Evolutionary conservation across 1,140 invertebrate species (phyloP).

Genomic region (Drosophila kepulauana): DNA sequence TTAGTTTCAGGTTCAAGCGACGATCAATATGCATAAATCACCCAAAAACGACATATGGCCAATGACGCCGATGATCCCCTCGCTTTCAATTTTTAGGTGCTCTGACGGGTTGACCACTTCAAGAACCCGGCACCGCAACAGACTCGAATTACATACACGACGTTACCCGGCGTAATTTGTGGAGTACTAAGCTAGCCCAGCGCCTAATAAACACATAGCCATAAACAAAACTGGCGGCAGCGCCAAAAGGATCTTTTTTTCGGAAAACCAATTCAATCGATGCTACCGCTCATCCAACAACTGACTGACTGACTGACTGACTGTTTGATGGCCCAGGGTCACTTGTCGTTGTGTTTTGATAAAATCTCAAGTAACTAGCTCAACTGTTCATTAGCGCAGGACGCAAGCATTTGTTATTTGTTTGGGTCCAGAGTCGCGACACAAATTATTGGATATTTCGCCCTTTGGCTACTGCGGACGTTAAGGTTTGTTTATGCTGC

Average conservation of each 20-base stretch:
- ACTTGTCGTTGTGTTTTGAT: constrained; percentile 69
- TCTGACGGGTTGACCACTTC: constrained; percentile 73
- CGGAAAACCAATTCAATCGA: constrained; percentile 45
- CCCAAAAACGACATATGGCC: constrained; percentile 50
- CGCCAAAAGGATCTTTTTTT: constrained; percentile 62
- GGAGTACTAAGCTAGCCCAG: constrained; percentile 53
- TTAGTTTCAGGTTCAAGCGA: constrained; percentile 27
- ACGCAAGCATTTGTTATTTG: constrained; percentile 50
- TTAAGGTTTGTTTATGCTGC: constrained; percentile 67
- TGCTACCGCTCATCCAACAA: constrained; percentile 56
- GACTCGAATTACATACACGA: constrained; percentile 57
- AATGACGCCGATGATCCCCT: constrained; percentile 34
- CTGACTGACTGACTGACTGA: constrained; percentile 37
- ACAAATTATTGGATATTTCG: constrained; percentile 31
- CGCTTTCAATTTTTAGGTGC: background rate
- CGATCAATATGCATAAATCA: constrained; percentile 59
- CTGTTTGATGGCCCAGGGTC: constrained; percentile 12
- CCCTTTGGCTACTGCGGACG: constrained; percentile 15
- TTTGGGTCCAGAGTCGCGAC: constrained; percentile 65
- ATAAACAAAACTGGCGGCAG: constrained; percentile 74
- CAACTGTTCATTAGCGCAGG: constrained; percentile 63
- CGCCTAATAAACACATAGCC: constrained; percentile 72
- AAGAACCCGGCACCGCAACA: constrained; percentile 44
- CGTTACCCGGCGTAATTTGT: constrained; percentile 36
- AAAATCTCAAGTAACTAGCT: constrained; percentile 73